A percentile compares a stretch with the other conserved stretches of the same genome.
phyloP scores from a whole-genome alignment of 2,113 vertebrate species.

The Gracilinanus agilis region DNA sequence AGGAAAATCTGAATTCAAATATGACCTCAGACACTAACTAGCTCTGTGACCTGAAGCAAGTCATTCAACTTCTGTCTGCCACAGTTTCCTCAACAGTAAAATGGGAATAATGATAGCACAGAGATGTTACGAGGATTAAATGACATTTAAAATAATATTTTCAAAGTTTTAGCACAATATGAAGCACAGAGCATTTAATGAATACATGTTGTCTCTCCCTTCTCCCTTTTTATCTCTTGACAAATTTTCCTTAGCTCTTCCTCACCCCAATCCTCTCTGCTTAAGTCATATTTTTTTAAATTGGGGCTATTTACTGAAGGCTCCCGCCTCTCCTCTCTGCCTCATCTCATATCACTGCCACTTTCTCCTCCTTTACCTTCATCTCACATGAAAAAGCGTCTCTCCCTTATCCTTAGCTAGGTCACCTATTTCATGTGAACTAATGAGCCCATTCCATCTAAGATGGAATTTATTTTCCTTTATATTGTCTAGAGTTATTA shows the following conservation, averaged over 20 bases:
- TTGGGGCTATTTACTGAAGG: neutral
- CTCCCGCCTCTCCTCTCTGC: too few relatives aligned
- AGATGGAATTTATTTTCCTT: too few relatives aligned
- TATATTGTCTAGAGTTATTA: too few relatives aligned
- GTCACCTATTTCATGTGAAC: neutral
- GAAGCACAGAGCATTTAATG: neutral
- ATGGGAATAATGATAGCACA: neutral
- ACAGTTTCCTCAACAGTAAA: too few relatives aligned
- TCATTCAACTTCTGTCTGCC: too few relatives aligned
- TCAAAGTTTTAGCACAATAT: neutral
- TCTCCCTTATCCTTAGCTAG: neutral
- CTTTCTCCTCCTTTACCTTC: neutral
- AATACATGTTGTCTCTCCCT: neutral
- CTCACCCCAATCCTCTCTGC: neutral
- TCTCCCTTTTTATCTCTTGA: neutral
- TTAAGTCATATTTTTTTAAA: neutral
- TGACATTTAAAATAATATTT: neutral
- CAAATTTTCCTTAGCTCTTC: too few relatives aligned
- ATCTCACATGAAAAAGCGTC: neutral
- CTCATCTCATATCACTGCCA: neutral
- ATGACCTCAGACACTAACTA: neutral
- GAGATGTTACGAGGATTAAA: neutral
- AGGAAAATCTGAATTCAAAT: neutral
- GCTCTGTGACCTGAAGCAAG: too few relatives aligned
- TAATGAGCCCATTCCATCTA: neutral